Evolutionary conservation across 2,113 vertebrate genomes (phyloP).

Genomic region (Talpa occidentalis): DNA sequence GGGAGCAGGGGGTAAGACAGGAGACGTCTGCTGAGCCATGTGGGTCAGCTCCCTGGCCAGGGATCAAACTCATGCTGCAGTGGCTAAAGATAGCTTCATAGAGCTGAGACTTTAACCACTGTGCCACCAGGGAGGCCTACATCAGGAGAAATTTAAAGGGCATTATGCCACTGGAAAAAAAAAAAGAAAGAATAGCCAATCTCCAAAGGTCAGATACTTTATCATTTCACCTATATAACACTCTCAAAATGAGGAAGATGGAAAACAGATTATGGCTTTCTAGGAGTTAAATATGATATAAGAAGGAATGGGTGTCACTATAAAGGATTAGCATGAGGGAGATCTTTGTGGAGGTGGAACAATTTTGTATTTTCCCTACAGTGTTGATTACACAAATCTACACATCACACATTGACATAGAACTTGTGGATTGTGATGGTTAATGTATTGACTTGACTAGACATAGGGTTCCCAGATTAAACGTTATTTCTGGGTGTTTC

Average conservation of each 20-base stretch:
- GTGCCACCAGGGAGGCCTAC: too few species aligned
- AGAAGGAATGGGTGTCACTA: background rate
- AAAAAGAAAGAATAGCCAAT: too few species aligned
- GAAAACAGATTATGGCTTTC: conserved; percentile 10
- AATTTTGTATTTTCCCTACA: background rate
- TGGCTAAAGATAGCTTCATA: too few species aligned
- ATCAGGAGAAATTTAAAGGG: background rate
- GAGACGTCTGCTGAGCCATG: too few species aligned
- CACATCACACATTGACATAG: background rate
- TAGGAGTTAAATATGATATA: background rate
- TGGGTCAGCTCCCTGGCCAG: too few species aligned
- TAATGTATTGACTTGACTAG: background rate
- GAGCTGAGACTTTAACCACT: too few species aligned
- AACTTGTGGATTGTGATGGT: background rate
- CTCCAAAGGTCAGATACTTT: too few species aligned
- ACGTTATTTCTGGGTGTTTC: background rate
- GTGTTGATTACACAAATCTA: background rate
- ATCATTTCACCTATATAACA: conserved; percentile 1
- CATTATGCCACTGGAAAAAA: background rate
- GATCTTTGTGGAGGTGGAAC: background rate
- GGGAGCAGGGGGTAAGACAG: too few species aligned
- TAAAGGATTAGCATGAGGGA: too few species aligned
- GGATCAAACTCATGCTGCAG: too few species aligned
- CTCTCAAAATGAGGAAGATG: background rate
- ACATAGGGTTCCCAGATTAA: too few species aligned